These are phyloP conservation scores for Malacosoma neustria DNA, from an alignment of 2,888 invertebrate genomes.

Conservation along the genomic window DNA sequence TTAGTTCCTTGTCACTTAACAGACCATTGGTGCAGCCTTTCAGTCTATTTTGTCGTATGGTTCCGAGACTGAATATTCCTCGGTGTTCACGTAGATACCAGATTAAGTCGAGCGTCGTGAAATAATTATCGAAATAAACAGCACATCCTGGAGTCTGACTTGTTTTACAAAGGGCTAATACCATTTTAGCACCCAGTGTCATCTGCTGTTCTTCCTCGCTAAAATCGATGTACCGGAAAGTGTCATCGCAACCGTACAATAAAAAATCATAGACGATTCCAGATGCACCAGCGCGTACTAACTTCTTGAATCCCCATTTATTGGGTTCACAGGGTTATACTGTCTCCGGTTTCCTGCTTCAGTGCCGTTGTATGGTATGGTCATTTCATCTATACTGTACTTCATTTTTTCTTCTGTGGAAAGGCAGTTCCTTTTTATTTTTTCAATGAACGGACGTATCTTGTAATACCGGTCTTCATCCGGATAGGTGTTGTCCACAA, in stretches of 20 bases:
- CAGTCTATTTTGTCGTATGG: too few species aligned
- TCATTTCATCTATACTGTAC: slow-evolving; percentile 20
- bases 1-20: too few species aligned
- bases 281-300: slow-evolving; percentile 16
- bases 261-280: slow-evolving; percentile 13
- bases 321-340: slow-evolving; percentile 18
- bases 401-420: slow-evolving; percentile 2
- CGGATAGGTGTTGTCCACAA: slow-evolving; percentile 2
- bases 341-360: slow-evolving; percentile 19
- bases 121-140: slow-evolving; percentile 13
- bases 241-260: slow-evolving; percentile 23
- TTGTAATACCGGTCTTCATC: slow-evolving; percentile 5
- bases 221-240: slow-evolving; percentile 15
- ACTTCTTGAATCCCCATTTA: slow-evolving; percentile 21
- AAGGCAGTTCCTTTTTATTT: slow-evolving; percentile 2
- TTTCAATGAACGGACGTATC: slow-evolving; percentile 6
- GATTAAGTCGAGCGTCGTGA: slow-evolving; percentile 4
- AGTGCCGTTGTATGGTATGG: slow-evolving; percentile 21
- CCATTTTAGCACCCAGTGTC: slow-evolving; percentile 16
- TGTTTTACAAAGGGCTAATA: slow-evolving; percentile 13
- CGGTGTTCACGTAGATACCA: not conserved
- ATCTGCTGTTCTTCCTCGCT: slow-evolving; percentile 1
- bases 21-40: too few species aligned
- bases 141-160: slow-evolving; percentile 10
- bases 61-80: too few species aligned